Conservation (phyloP, 2,113 vertebrate genomes). For the Saguinus imperator region DNA sequence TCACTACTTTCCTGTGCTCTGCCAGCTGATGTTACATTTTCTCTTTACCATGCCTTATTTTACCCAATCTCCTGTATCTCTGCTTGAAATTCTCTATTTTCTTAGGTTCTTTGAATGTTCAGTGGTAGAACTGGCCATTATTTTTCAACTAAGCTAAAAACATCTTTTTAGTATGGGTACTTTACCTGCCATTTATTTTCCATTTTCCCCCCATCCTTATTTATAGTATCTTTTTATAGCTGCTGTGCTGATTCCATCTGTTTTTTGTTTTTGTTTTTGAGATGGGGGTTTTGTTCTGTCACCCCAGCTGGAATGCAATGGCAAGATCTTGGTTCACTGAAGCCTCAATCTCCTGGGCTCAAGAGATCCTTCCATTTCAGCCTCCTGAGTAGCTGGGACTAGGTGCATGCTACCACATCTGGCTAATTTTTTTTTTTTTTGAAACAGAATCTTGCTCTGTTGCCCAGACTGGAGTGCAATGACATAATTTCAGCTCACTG, state of each 20-base stretch:
- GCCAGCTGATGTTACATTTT: background rate
- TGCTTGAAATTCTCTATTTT: background rate
- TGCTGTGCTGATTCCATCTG: background rate
- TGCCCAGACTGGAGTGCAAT: no score
- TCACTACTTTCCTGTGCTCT: background rate
- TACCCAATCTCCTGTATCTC: background rate
- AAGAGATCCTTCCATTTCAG: no score
- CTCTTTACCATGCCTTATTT: background rate
- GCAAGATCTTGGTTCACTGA: no score
- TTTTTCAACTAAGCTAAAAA: background rate
- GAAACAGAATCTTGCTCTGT: no score
- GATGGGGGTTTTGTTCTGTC: no score
- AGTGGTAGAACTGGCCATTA: background rate
- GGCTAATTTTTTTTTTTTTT: no score
- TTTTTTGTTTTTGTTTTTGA: no score
- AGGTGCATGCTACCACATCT: no score
- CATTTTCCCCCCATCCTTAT: background rate
- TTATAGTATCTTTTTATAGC: background rate
- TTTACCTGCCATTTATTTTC: background rate
- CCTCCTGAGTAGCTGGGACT: no score
- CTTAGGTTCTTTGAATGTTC: background rate
- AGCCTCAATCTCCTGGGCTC: no score
- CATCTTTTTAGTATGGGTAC: background rate
- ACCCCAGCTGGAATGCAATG: no score
- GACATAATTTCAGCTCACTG: no score